A percentile compares a stretch with the other conserved stretches of the same genome.
Evolutionary conservation across 2,113 vertebrate genomes (phyloP).

Genomic region (Rhynchopsitta pachyrhyncha): DNA sequence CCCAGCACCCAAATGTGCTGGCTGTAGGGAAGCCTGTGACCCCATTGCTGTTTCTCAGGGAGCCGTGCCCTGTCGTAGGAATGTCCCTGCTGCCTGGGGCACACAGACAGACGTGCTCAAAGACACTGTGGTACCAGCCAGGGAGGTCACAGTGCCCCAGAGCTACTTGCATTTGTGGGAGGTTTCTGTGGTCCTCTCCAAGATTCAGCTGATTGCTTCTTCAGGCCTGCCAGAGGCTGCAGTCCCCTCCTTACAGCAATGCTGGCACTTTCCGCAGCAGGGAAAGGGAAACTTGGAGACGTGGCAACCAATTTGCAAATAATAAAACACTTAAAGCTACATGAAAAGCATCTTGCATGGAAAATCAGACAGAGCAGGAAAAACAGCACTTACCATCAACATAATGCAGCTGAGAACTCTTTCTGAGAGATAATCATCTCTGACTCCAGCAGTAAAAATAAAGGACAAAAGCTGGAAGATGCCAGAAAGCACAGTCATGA

Average conservation of each 20-base stretch:
- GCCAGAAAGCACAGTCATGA: not conserved
- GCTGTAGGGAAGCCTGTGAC: not conserved
- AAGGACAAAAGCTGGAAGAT: constrained; percentile 39
- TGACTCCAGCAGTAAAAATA: constrained; percentile 42
- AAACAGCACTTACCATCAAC: constrained; percentile 27
- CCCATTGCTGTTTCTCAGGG: not conserved
- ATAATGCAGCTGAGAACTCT: constrained; percentile 23
- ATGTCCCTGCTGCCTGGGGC: not conserved
- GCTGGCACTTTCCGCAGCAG: not conserved
- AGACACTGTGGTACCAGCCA: fast-evolving
- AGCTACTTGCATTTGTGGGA: not conserved
- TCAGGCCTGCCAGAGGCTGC: not conserved
- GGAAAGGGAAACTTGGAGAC: not conserved
- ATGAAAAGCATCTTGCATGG: constrained; percentile 2
- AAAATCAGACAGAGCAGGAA: constrained; percentile 39
- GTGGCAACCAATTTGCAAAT: constrained; percentile 23
- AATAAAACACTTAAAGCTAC: constrained; percentile 1
- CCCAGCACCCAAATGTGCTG: not conserved
- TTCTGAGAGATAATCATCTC: constrained; percentile 44
- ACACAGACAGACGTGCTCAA: not conserved
- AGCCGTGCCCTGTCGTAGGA: not conserved
- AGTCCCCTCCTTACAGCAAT: not conserved
- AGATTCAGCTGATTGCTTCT: not conserved
- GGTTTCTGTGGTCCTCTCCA: not conserved
- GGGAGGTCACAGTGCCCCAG: not conserved